Evolutionary conservation across 2,113 vertebrate species (phyloP), one percentile per base, ranked within the genome.

Genomic region (Pedionomus torquatus): DNA sequence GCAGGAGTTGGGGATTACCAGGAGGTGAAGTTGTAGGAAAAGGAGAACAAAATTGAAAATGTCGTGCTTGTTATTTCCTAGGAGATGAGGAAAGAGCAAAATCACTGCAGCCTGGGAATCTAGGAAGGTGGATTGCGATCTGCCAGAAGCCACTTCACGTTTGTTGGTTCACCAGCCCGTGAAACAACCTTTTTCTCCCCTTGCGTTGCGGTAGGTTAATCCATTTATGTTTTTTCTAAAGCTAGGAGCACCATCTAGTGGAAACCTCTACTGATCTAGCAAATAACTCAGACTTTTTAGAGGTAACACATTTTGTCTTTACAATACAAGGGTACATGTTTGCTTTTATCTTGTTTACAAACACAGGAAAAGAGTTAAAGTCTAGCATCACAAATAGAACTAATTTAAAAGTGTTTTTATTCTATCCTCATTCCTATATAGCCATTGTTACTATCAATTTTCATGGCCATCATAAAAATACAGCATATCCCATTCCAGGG

Each of bases 221-320:
- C 48, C 3, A 0, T 7, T 54, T 17, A 6, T 37, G 19, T 28
- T 37, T 85, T 95, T 93, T 51, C 35, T 60, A 87, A 74, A 77
- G 70, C 48, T 39, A 33, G 78, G 81, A 96, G 96, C 96, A 85
- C 96, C 97, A 96, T 83, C 97, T 97, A 93, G 97, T 10, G 97
- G 94, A 75, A 90, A 39, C 7, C 23, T 25, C 0, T 41, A 39
- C 51, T 63, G 26, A 5, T 60, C 64, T n/a, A 46, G 41, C 15
- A 54, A 82, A 48, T 19, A 66, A 41, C 33, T 48, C 57, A 39
- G 30, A 24, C 48, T 20, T 74, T 63, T 51, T 48, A 2, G 10
- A 23, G 18, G 8, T 31, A 30, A 10, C 4, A 15, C 26, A 10
- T 54, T 70, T 46, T 63, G 31, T 57, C 69, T 83, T 71, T 26